Evolutionary conservation across 1,140 invertebrate species (phyloP), one percentile per base, ranked within the genome.

Genomic region (Bombus ignitus): DNA sequence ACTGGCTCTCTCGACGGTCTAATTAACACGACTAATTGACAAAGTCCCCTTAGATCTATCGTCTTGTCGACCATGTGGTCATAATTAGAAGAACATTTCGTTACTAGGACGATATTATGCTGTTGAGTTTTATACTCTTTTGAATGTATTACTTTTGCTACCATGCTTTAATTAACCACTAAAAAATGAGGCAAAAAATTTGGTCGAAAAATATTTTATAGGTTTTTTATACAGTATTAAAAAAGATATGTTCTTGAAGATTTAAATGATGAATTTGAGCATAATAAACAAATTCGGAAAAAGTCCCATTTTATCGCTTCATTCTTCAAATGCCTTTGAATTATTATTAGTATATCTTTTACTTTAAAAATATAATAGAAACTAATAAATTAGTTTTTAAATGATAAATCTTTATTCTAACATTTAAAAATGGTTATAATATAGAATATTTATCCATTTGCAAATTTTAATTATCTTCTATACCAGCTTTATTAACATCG

Each of bases 21-120:
- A 90, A 90, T 90, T 90, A 90, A 88, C 89, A 80, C 70, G 82
- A 85, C 86, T 90, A 90, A 90, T 90, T 90, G 89, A 88, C 83
- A 88, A 90, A 90, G 89, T 90, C 89, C 86, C 44, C 71, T 88
- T 78, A 78, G 78, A 89, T 53, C 53, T 70, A 72, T 81, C 77
- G 85, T 89, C 87, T 87, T 83, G 71, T 73, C 88, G 70, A 62
- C 73, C 87, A 70, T 73, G 53, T 47, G 76, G 37, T 39, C 68
- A 85, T 85, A 89, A 89, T 83, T 85, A 71, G 59, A 86, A 86
- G 80, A 86, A 88, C 75, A 76, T 85, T 89, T 80, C 59, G 65
- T 22, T 22, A 53, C 12, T 44, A 42, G 66, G 62, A 72, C 65
- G 78, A 78, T 62, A 78, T 53, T 28, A 44, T 57, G 62, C 13